Base-by-base conservation (phyloP, 2,113 vertebrate genomes). In the Crotalus horridus region DNA sequence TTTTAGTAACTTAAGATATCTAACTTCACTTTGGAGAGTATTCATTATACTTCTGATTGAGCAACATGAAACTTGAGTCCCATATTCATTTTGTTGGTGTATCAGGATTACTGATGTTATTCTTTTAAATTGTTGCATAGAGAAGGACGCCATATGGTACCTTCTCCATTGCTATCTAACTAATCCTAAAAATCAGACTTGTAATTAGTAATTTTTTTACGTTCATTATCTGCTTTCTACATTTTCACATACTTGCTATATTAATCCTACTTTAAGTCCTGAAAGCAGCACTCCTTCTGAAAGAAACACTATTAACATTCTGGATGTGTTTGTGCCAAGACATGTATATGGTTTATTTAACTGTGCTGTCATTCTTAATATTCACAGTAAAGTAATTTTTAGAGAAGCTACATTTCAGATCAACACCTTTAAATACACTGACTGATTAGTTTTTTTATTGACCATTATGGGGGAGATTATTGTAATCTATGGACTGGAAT, bases 291-390 rank as follows among this genome's bases (percentile, higher is more conserved):
- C 96, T 92, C 92, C 17, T 94, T 97, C 97, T 96, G 94, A 97
- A 97, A 96, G n/a, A 96, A 96, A 95, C 98, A 97, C 95, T 97
- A 98, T 99, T 99, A 98, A 98, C 97, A 99, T 99, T 99, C 98
- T 97, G 97, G 95, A 95, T 98, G 98, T 96, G 98, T 98, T 98
- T 98, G 97, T 98, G 97, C 97, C 96, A 97, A 98, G 98, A 98
- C 98, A 98, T 98, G 98, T 99, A 98, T 99, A 97, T 98, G 98
- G 98, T 97, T 98, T 98, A 98, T 98, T 99, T 98, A 98, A 98
- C 98, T 97, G 97, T 97, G 97, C 98, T 99, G 99, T 99, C 98
- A 99, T 99, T 99, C 98, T 98, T 99, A 99, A 99, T 99, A 98
- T 98, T 98, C 98, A 98, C 97, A 97, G 98, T 98, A 98, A 97